Conservation (phyloP, 2,113 vertebrate species). For the Illadopsis cleaveri region DNA sequence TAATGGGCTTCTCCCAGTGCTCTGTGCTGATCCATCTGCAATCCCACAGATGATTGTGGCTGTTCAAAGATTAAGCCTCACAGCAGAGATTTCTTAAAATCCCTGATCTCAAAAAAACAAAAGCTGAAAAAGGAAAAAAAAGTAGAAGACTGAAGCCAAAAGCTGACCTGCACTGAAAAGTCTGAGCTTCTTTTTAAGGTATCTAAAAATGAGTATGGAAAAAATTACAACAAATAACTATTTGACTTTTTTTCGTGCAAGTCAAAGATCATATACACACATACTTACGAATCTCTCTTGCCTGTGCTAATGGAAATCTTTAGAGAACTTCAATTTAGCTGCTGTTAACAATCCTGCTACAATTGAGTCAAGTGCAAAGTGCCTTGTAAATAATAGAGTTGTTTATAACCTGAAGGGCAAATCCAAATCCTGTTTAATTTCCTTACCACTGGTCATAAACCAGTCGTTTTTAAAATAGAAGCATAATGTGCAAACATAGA, state of each 20-base stretch:
- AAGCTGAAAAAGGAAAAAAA: background rate
- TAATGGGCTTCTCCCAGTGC: background rate
- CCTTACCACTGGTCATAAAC: background rate
- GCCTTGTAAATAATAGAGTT: background rate
- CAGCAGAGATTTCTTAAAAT: background rate
- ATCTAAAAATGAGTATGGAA: background rate
- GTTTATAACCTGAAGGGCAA: constrained; percentile 49
- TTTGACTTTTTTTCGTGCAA: background rate
- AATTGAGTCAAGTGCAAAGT: background rate
- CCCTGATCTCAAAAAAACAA: background rate
- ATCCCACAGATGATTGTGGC: background rate
- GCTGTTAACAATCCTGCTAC: constrained; percentile 8
- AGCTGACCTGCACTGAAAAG: background rate
- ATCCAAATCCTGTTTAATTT: constrained; percentile 35
- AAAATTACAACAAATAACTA: background rate
- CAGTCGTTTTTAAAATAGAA: background rate
- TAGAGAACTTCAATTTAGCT: background rate
- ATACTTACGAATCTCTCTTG: background rate
- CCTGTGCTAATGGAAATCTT: constrained; percentile 43
- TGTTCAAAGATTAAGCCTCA: background rate
- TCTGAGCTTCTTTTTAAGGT: background rate
- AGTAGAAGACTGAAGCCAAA: background rate
- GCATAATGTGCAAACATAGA: background rate
- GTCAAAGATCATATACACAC: background rate
- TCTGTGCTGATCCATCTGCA: background rate